Evolutionary conservation across 2,113 vertebrate genomes (phyloP), one percentile per base, ranked within the genome.

Genomic region (Lichenostomus cassidix): DNA sequence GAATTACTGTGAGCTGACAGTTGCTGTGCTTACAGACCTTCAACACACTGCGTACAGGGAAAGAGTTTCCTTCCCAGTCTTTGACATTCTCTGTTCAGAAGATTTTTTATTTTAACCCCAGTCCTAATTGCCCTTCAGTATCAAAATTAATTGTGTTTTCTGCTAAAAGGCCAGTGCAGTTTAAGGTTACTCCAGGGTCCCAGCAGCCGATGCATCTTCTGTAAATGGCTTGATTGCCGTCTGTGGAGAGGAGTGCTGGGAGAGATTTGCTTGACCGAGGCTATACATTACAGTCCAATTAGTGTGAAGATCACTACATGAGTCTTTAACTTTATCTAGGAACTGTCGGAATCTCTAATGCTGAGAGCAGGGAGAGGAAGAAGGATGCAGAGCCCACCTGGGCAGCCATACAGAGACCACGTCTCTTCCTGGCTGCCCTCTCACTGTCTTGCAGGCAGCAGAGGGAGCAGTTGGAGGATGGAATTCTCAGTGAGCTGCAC

Each of bases 281-380:
- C 98, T 97, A 98, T 98, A 98, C 98, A 98, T 98, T 98, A 98
- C 97, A 97, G 98, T 98, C 98, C 98, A 98, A 98, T 98, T 98
- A 98, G 98, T 97, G 97, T 96, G 97, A 97, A 90, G 98, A 98
- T 98, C 97, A 96, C 97, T 97, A 96, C 97, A 96, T 63, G 97
- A 98, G 97, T 98, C 97, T 98, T 98, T 98, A 97, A 95, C 98
- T 98, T 98, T 98, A 98, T 98, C 98, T 98, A 97, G 97, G 91
- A 97, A 98, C 97, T 98, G 98, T 97, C 94, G 59, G 96, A 88
- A 94, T 96, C 96, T 91, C 97, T 97, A 98, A 98, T 97, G 96
- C 96, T 83, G 97, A 90, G 93, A 96, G 53, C 18, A 25, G 95
- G 91, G 87, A 22, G n/a, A 91, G 91, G 77, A 96, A 96, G 85